Base-by-base conservation (phyloP, 2,113 vertebrate genomes). In the Paratilapia polleni region DNA sequence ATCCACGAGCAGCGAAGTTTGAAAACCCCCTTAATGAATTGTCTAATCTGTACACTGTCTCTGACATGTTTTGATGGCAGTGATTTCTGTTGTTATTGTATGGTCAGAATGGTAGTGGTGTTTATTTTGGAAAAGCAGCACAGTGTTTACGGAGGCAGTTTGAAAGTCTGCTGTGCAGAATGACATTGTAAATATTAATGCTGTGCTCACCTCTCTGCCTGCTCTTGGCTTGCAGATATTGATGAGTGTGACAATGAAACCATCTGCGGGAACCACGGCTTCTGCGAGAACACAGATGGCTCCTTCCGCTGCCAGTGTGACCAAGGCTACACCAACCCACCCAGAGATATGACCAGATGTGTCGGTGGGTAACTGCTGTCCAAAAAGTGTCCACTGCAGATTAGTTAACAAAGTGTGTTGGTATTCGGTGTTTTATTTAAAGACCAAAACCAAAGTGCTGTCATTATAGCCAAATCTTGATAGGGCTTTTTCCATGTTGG, bases 261-360 rank as follows among this genome's bases (percentile, higher is more conserved):
- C 79, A 94, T 96, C 91, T 96, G 96, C 57, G 95, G 95, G 60
- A 91, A 87, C 83, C 91, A 95, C 22, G 94, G 95, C 79, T 95
- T 92, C 92, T 96, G 96, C 57, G 95, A 96, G 90, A 96, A 96
- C 91, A 96, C 93, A 7, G 94, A 94, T 24, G 94, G 94, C 61
- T 95, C 95, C 2, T 96, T 93, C 92, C 94, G 84, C 63, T 96
- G 96, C 88, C 93, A 93, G 36, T 96, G 96, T 66, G 87, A 96
- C 91, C 93, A 26, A 60, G 96, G 96, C 62, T 96, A 95, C 89
- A 82, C 86, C 84, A 95, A 94, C 85, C 92, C 93, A 1, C 81
- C 89, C 0, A 93, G 62, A 24, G 94, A 95, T 15, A 63, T 12
- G 43, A 86, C 28, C 92, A 93, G 19, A 85, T 96, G 96, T 82